A percentile compares a stretch with the other conserved stretches of the same genome.
Conservation (phyloP, 2,113 vertebrate species). For the Rhea pennata region DNA sequence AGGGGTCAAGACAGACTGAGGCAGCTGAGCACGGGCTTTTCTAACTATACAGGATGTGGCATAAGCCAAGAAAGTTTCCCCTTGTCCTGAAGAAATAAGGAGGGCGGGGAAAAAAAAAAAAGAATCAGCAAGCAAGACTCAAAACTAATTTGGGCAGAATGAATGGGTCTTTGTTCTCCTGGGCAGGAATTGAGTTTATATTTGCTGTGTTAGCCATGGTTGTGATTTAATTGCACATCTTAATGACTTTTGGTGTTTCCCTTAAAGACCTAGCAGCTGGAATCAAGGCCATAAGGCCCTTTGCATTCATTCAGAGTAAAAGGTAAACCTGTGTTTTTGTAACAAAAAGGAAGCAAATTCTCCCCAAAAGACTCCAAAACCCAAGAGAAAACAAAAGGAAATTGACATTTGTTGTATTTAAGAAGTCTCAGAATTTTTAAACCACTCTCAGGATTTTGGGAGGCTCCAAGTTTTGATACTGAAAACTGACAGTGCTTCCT, state of each 20-base stretch:
- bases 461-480: slow-evolving; percentile 2
- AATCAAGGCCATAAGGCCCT: slow-evolving; percentile 24
- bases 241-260: slow-evolving; percentile 65
- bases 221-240: slow-evolving; percentile 63
- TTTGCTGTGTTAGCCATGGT: slow-evolving; percentile 62
- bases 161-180: slow-evolving; percentile 62
- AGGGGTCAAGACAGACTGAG: background rate
- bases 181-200: slow-evolving; percentile 55
- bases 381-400: slow-evolving; percentile 54
- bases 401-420: slow-evolving; percentile 43
- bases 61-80: slow-evolving; percentile 44
- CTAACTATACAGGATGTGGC: slow-evolving; percentile 39
- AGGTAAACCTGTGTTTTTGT: slow-evolving; percentile 27
- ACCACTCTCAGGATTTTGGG: slow-evolving; percentile 12
- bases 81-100: slow-evolving; percentile 20
- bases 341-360: slow-evolving; percentile 51
- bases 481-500: slow-evolving; percentile 17
- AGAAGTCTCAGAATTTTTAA: slow-evolving; percentile 23
- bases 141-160: slow-evolving; percentile 40
- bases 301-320: slow-evolving; percentile 36
- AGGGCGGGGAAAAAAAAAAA: background rate
- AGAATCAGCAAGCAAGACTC: slow-evolving; percentile 35
- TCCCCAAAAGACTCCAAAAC: slow-evolving; percentile 33
- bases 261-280: slow-evolving; percentile 46
- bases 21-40: slow-evolving; percentile 20